Conservation (phyloP, 2,113 vertebrate genomes). For the Calyptomena viridis region DNA sequence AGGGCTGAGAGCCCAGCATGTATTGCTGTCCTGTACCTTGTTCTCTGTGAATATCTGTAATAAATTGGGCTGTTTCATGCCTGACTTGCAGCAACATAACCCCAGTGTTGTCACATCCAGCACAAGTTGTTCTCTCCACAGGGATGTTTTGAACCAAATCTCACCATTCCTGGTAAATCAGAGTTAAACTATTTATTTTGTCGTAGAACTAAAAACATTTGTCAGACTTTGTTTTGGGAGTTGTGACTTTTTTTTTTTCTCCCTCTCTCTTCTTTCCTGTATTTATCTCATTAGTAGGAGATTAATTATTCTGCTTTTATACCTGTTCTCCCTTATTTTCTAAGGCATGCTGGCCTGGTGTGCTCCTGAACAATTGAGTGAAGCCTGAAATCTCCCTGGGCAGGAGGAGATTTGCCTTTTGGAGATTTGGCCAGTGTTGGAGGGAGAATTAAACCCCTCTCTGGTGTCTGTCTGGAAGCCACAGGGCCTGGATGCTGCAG, state of each 20-base stretch:
- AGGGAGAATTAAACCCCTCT: background rate
- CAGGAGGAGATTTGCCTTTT: background rate
- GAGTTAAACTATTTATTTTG: constrained; percentile 39
- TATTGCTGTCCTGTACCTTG: background rate
- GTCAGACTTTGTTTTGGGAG: background rate
- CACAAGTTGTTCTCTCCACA: background rate
- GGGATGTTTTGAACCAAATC: background rate
- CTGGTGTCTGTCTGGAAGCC: background rate
- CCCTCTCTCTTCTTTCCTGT: background rate
- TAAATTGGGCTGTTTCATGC: background rate
- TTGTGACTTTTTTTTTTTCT: background rate
- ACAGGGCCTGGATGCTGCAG: background rate
- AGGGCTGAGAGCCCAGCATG: background rate
- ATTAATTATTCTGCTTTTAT: background rate
- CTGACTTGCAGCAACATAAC: background rate
- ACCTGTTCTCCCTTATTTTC: background rate
- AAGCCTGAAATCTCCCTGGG: background rate
- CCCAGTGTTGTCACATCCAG: background rate
- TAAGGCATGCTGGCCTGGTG: accelerated
- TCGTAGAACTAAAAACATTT: background rate
- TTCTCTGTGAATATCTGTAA: background rate
- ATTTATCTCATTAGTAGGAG: background rate
- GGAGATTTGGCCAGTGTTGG: background rate
- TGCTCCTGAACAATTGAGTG: accelerated
- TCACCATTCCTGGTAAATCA: background rate